A percentile compares a stretch with the other conserved stretches of the same genome.
These are phyloP conservation scores for Pogonomyrmex californicus DNA, from an alignment of 1,140 invertebrate species.

Conservation along the genomic window DNA sequence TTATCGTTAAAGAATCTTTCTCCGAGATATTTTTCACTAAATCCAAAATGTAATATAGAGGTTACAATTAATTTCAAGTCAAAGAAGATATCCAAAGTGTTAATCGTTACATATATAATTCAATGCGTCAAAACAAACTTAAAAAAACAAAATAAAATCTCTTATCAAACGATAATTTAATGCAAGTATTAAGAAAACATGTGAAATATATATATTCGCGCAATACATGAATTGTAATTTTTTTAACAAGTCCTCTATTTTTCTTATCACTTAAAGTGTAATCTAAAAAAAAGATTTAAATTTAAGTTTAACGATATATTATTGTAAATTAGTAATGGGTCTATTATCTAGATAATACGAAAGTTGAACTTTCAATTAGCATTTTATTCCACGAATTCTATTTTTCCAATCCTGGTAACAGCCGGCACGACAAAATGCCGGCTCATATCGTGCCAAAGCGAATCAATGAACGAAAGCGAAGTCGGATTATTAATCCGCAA, in stretches of 20 bases:
- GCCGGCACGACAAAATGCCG: conserved; percentile 26
- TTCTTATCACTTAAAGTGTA: background rate
- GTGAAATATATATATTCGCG: background rate
- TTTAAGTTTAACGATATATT: background rate
- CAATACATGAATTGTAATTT: background rate
- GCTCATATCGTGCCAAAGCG: conserved; percentile 31
- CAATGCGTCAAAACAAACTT: conserved; percentile 9
- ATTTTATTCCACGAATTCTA: background rate
- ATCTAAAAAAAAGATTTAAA: background rate
- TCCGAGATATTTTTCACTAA: background rate
- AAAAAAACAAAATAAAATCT: background rate
- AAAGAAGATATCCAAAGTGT: background rate
- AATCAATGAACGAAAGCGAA: conserved; percentile 65
- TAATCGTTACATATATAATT: conserved; percentile 11
- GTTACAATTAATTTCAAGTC: conserved; percentile 17
- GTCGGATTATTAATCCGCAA: conserved; percentile 64
- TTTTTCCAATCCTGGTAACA: conserved; percentile 13
- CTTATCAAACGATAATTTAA: conserved; percentile 39
- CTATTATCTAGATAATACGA: background rate
- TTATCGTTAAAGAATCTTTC: background rate
- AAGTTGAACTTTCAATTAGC: conserved; percentile 1
- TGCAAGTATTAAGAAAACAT: too few relatives aligned
- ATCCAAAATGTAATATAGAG: background rate
- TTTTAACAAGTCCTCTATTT: background rate
- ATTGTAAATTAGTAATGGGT: background rate